Evolutionary conservation across 2,888 invertebrate species (phyloP), one percentile per base, ranked within the genome.

Genomic region (Brachylomia viminalis): DNA sequence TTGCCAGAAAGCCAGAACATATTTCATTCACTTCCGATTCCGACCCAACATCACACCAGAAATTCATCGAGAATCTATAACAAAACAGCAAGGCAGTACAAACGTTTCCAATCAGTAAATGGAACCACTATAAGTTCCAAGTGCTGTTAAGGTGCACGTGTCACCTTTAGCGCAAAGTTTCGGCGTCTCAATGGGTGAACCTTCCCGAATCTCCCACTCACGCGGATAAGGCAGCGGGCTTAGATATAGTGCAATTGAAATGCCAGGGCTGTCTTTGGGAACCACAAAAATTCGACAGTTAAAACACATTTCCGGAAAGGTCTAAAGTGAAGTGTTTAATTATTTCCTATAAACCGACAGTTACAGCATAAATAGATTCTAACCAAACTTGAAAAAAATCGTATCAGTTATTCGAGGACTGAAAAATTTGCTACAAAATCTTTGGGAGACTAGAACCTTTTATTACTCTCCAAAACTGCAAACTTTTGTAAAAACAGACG

Each of bases 141-240:
- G 83, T 77, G 73, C 85, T 76, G 83, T 88, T 88, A 87, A 89
- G 90, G 90, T 90, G 90, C 89, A 91, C 86, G 89, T 91, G 91
- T 92, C 91, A 91, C 90, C 90, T 90, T 89, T 88, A 89, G 88
- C 86, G 86, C 79, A 85, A 90, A 91, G 90, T 91, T 90, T 73
- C 56, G 61, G 73, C 52, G 71, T 83, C 75, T 77, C 86, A 78
- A 83, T 79, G 84, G 80, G 77, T 83, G 75, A 80, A 76, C 72
- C 78, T 72, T 77, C 72, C 70, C 71, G 64, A 56, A 72, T 58
- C 45, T 4, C 20, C 42, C 45, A 56, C 47, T 20, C 52, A 72
- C 4, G 30, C 20, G 1, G 1, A 20, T 58, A 30, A 58, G 58
- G 76, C 66, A 84, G 75, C 65, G 82, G 69, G 47, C 47, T 5